phyloP scores from a whole-genome alignment of 2,797 vertebrate genomes.

The Psittacula echo region DNA sequence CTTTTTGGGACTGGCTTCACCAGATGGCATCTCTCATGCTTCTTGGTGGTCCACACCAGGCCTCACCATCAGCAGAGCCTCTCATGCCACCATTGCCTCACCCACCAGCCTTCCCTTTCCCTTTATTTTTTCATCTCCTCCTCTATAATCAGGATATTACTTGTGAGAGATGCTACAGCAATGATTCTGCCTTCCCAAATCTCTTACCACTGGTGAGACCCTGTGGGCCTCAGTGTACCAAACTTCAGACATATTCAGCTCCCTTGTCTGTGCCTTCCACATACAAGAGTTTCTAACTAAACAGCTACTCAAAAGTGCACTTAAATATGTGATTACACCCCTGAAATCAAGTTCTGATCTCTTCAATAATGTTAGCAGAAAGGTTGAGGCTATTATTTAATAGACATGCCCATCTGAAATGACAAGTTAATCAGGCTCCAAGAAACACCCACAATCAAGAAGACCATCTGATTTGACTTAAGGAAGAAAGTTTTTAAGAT shows the following conservation, averaged over 20 bases:
- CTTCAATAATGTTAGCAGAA: background rate
- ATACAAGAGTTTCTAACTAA: background rate
- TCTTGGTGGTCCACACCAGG: background rate
- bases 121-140: background rate
- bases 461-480: background rate
- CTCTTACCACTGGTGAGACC: background rate
- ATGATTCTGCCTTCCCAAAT: background rate
- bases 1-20: background rate
- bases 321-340: background rate
- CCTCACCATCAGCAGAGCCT: background rate
- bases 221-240: background rate
- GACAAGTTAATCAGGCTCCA: background rate
- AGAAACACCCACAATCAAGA: background rate
- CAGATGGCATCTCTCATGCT: background rate
- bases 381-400: background rate
- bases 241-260: background rate
- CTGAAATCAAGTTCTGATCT: background rate
- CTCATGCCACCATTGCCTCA: accelerated
- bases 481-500: background rate
- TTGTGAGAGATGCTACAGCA: background rate
- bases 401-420: background rate
- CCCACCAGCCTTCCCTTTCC: background rate
- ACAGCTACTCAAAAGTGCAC: background rate
- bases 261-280: background rate
- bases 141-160: background rate